A percentile compares a stretch with the other conserved stretches of the same genome.
Evolutionary conservation across 2,888 invertebrate species (phyloP).

Genomic region (Boloria selene): DNA sequence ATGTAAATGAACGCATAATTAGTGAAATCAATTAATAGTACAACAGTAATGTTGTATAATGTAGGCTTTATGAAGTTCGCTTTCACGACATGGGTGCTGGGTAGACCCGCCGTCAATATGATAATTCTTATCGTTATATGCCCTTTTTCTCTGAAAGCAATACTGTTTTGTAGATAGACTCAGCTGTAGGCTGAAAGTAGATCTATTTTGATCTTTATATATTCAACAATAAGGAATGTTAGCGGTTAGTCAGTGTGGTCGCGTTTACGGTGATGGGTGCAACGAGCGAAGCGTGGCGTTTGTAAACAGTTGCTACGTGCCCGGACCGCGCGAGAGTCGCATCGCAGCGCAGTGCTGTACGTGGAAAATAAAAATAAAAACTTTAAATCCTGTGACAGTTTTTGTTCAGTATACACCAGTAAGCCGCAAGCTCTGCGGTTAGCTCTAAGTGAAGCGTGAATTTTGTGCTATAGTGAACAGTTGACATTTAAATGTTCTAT

Average conservation of each 20-base stretch:
- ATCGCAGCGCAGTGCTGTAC: slow-evolving; percentile 32
- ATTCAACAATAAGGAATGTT: slow-evolving; percentile 22
- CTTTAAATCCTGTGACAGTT: slow-evolving; percentile 35
- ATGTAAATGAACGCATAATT: no score
- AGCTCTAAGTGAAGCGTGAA: slow-evolving; percentile 45
- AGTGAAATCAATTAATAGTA: no score
- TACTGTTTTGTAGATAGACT: slow-evolving; percentile 33
- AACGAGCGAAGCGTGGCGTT: slow-evolving; percentile 52
- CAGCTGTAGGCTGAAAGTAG: not conserved
- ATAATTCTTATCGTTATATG: slow-evolving; percentile 66
- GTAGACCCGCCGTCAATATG: slow-evolving; percentile 51
- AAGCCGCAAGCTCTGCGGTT: slow-evolving; percentile 62
- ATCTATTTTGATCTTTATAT: slow-evolving; percentile 25
- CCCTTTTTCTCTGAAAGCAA: slow-evolving; percentile 59
- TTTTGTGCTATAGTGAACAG: slow-evolving; percentile 40
- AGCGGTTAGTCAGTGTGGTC: slow-evolving; percentile 33
- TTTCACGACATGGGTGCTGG: slow-evolving; percentile 46
- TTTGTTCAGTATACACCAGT: slow-evolving; percentile 38
- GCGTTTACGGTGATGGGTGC: slow-evolving; percentile 52
- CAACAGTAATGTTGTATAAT: no score
- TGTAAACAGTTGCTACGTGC: slow-evolving; percentile 60
- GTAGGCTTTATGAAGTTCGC: slow-evolving; percentile 16
- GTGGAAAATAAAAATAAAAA: slow-evolving; percentile 23
- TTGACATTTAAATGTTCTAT: slow-evolving; percentile 40
- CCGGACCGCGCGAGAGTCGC: slow-evolving; percentile 61